phyloP scores from a whole-genome alignment of 2,113 vertebrate genomes.

The Oplegnathus fasciatus region DNA sequence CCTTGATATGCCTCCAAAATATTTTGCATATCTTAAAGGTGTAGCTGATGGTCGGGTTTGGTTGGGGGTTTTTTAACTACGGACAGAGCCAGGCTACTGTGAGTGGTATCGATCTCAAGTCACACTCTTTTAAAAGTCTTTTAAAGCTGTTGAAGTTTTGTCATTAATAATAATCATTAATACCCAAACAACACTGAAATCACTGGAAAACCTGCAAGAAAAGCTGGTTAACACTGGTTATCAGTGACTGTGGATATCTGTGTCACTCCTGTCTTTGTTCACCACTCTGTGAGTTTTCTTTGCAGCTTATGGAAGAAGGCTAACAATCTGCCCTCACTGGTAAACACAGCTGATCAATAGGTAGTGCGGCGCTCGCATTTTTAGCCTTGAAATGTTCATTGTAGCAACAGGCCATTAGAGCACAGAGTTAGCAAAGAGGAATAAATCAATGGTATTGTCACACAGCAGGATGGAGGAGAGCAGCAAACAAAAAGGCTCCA shows the following conservation, averaged over 20 bases:
- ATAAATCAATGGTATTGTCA: conserved; percentile 40
- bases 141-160: no score
- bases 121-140: no score
- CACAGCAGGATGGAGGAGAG: conserved; percentile 21
- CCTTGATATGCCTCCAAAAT: no score
- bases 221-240: background rate
- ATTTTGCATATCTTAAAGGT: no score
- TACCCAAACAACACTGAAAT: background rate
- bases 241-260: background rate
- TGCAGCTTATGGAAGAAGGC: background rate
- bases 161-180: no score
- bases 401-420: conserved; percentile 34
- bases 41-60: no score
- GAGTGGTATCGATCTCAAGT: no score
- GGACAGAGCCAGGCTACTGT: no score
- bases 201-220: background rate
- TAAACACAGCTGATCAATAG: conserved; percentile 25
- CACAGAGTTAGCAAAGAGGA: conserved; percentile 13
- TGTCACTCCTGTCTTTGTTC: background rate
- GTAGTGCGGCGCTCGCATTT: background rate
- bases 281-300: background rate
- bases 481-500: conserved; percentile 15
- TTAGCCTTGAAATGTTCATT: conserved; percentile 34
- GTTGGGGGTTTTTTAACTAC: no score
- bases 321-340: background rate